Evolutionary conservation across 2,113 vertebrate genomes (phyloP).

Genomic region (Calidris pugnax): DNA sequence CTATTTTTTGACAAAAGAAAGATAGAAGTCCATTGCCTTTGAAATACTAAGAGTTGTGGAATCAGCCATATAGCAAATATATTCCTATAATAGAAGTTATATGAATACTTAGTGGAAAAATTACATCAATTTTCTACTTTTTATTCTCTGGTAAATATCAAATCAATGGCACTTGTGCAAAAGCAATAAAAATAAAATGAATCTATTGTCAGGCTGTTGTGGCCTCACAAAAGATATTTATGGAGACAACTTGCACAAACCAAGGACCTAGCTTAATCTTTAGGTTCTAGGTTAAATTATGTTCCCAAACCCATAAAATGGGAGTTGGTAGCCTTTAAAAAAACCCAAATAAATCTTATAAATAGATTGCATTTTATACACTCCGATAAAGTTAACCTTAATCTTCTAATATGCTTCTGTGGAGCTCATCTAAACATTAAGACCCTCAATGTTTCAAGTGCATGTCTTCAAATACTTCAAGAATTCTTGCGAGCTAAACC

Average conservation of each 20-base stretch:
- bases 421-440: neutral
- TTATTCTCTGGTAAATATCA: neutral
- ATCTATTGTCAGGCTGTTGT: neutral
- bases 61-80: neutral
- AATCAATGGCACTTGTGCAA: neutral
- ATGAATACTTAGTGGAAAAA: neutral
- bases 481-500: neutral
- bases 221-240: neutral
- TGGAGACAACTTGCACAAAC: neutral
- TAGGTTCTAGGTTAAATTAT: neutral
- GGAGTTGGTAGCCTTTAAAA: neutral
- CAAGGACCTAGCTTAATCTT: neutral
- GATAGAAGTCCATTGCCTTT: accelerated
- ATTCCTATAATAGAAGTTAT: neutral
- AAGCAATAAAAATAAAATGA: neutral
- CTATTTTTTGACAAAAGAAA: neutral
- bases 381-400: neutral
- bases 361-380: neutral
- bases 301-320: neutral
- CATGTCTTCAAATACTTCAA: neutral
- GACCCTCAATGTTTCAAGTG: neutral
- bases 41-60: neutral
- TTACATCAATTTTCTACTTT: neutral
- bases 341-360: neutral
- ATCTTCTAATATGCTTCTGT: neutral